Conservation (phyloP, 2,888 invertebrate species). For the Coecobrya sp. region DNA sequence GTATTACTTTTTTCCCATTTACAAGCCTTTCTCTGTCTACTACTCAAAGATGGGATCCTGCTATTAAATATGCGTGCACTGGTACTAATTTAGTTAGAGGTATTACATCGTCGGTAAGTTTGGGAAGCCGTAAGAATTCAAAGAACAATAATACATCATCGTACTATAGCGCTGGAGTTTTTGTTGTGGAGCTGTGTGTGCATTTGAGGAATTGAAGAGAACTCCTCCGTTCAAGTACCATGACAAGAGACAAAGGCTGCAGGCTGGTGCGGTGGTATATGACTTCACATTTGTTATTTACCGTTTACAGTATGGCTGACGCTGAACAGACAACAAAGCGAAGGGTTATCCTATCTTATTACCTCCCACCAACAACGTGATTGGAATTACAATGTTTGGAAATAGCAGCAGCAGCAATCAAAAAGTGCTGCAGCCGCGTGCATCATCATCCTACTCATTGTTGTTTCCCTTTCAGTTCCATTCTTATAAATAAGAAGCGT, state of each 20-base stretch:
- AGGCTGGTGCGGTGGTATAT: neutral
- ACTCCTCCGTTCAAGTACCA: constrained; percentile 25
- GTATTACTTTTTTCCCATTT: neutral
- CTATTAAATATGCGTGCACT: neutral
- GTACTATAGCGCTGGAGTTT: neutral
- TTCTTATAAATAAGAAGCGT: constrained; percentile 32
- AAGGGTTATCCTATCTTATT: constrained; percentile 86
- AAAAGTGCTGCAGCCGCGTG: constrained; percentile 84
- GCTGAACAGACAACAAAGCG: constrained; percentile 69
- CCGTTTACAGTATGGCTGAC: constrained; percentile 31
- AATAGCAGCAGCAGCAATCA: constrained; percentile 84
- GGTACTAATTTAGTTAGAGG: neutral
- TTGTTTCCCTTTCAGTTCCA: constrained; percentile 22
- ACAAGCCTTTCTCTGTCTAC: neutral
- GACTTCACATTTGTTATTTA: neutral
- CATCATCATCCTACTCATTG: constrained; percentile 71
- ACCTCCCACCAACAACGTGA: constrained; percentile 86
- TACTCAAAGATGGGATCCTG: neutral
- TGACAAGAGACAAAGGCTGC: constrained; percentile 16
- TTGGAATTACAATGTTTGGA: constrained; percentile 85
- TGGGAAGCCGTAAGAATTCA: neutral
- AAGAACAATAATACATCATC: neutral
- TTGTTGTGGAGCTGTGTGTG: constrained; percentile 44
- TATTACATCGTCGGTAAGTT: neutral
- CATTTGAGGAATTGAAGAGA: constrained; percentile 6